phyloP scores from a whole-genome alignment of 2,113 vertebrate species.

The Muntiacus reevesi region DNA sequence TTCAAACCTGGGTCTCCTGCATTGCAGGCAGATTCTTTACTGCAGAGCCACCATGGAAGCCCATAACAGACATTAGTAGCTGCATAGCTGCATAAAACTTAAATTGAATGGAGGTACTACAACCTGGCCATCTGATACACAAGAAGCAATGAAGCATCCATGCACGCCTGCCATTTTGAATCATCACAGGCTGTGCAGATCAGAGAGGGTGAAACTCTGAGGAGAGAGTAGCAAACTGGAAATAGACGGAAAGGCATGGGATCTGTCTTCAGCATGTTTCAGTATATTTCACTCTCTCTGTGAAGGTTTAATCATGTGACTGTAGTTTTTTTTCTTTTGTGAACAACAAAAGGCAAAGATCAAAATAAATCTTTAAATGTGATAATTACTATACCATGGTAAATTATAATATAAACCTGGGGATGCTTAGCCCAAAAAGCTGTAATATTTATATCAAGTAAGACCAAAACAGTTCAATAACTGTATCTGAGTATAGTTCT shows the following conservation, averaged over 20 bases:
- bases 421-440: neutral
- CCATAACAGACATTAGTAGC: neutral
- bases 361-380: constrained; percentile 17
- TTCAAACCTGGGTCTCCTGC: neutral
- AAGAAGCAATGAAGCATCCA: neutral
- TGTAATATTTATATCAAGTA: neutral
- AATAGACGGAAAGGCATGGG: neutral
- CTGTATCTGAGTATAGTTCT: neutral
- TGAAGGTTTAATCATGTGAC: neutral
- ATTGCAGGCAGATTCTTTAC: neutral
- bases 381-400: neutral
- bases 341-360: neutral
- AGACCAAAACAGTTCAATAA: neutral
- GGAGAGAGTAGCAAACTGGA: neutral
- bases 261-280: neutral
- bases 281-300: neutral
- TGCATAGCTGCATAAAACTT: neutral
- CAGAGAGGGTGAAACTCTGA: neutral
- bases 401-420: neutral
- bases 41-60: neutral
- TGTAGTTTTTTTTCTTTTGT: neutral
- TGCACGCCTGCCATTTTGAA: neutral
- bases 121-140: neutral
- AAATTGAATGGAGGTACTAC: neutral
- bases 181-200: neutral